Conservation (phyloP, 2,113 vertebrate genomes). For the Columba janthina region DNA sequence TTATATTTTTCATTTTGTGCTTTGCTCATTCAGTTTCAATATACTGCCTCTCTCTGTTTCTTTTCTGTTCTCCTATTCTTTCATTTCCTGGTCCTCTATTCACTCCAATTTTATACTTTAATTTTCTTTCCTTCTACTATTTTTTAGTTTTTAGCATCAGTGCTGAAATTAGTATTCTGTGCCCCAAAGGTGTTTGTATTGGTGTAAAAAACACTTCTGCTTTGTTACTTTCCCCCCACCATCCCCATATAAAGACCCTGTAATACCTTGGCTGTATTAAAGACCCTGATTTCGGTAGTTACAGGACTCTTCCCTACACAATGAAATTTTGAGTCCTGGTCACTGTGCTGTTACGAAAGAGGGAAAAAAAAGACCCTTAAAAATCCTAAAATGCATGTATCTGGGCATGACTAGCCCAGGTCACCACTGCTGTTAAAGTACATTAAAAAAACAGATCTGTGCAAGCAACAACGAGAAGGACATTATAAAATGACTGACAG, state of each 20-base stretch:
- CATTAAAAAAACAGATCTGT: neutral
- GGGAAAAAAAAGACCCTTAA: neutral
- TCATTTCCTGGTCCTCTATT: conserved; percentile 6
- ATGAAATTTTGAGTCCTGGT: neutral
- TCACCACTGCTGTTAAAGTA: neutral
- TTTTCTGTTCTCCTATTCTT: neutral
- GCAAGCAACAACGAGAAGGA: neutral
- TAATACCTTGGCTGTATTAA: neutral
- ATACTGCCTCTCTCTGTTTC: neutral
- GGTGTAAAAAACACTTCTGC: neutral
- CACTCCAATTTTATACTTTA: neutral
- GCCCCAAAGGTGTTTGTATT: neutral
- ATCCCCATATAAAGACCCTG: neutral
- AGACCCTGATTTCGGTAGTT: neutral
- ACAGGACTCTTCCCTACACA: neutral
- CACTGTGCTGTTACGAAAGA: neutral
- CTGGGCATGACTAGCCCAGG: neutral
- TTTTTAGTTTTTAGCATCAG: neutral
- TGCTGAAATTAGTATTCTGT: neutral
- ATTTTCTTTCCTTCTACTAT: neutral
- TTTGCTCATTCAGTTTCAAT: neutral
- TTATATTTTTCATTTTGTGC: neutral
- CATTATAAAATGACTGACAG: neutral
- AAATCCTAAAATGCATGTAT: neutral
- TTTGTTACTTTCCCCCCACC: neutral